Evolutionary conservation across 2,797 vertebrate genomes (phyloP), one percentile per base, ranked within the genome.

Genomic region (Sebastes iracundus): DNA sequence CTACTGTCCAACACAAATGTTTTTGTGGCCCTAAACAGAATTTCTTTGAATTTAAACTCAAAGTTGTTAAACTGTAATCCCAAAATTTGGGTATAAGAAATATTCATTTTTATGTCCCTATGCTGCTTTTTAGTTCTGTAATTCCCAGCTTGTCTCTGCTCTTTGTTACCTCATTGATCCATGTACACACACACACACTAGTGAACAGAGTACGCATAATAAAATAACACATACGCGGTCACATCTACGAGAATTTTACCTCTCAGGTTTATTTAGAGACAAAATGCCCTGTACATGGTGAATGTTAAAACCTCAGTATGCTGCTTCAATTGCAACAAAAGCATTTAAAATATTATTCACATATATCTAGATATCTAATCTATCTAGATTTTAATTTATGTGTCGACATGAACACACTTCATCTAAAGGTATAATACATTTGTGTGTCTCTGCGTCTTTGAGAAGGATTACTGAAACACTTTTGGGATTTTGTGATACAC

Each of bases 401-500:
- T 22, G 16, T 71, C 28, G 32, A 28, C 25, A 42, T 22, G 9
- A 80, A 52, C 22, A 30, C n/a, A 23, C 5, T 58, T n/a, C 16
- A 28, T 59, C 33, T 53, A 10, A 71, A 68, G 53, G 58, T 27
- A 28, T 56, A 68, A 32, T 53, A 25, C 4, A 66, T 62, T 59
- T 56, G 9, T 60, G 49, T 56, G 49, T 30, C 42, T 67, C 14
- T 33, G 11, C 46, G 32, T 32, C 12, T 30, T 18, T 59, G 18
- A 68, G n/a, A 81, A 61, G 46, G 56, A 90, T 83, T 62, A 73
- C 66, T 28, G 69, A 42, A 55, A 65, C 35, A 55, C 66, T 72
- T 82, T 77, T 68, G 59, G 53, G 69, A 74, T 64, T 75, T 69
- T 14, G 33, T 35, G 23, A 70, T 7, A 56, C 75, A 84, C 59